Base-by-base conservation (phyloP, 2,797 vertebrate genomes). In the Apogon talboti region DNA sequence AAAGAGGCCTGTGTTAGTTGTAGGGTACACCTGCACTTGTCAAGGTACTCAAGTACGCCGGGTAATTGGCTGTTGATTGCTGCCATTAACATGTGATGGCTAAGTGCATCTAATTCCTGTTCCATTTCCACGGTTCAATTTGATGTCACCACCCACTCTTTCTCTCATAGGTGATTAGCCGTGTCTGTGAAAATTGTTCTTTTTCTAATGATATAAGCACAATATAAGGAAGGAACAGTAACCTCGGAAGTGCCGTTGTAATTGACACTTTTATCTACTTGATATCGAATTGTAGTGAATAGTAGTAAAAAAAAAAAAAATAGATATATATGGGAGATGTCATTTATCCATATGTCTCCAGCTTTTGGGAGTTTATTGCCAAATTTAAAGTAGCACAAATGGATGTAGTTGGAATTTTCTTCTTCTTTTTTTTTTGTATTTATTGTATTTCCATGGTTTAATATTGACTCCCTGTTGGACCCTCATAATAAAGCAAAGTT, bases 1-100 rank as follows among this genome's bases (percentile, higher is more conserved):
- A 82, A 79, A 77, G 83, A 71, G 79, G 73, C 83, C 84, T 59
- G 71, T 75, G 83, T 76, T 84, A 69, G 88, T 82, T 73, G 85
- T 66, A 71, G 84, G 79, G 74, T 87, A 88, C 91, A 92, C 90
- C 91, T 92, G 92, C 84, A 83, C 90, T 90, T 92, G 91, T 92
- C 90, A 91, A 90, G 86, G 89, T 89, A 83, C 91, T 90, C 89
- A 84, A 89, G 83, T 81, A 88, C 69, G 72, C 62, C 0, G 81
- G 89, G 86, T 93, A 92, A 93, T 93, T 93, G 90, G 89, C 86
- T 89, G 91, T 89, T 93, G 91, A 92, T 92, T 92, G 90, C 87
- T 88, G 86, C 91, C 92, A 93, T 93, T 93, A 93, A 93, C 91
- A 89, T 92, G 82, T 89, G 88, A 92, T 86, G 90, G 90, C 90